phyloP scores from a whole-genome alignment of 2,888 invertebrate species.

The Abrostola tripartita region DNA sequence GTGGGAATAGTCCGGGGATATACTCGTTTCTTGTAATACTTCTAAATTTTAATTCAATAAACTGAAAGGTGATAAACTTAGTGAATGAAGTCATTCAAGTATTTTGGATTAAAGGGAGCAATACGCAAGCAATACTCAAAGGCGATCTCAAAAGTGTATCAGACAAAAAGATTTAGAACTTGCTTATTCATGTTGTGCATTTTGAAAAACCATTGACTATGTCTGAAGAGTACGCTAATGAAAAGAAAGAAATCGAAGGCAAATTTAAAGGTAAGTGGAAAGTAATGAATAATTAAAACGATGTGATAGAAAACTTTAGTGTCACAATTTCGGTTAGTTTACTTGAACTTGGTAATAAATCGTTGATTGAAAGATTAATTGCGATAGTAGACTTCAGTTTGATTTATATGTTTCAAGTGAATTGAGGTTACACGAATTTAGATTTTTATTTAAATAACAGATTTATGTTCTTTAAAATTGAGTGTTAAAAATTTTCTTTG shows the following conservation, averaged over 20 bases:
- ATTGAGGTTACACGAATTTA: too few species aligned
- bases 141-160: background rate
- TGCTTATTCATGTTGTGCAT: background rate
- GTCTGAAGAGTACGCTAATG: constrained; percentile 18
- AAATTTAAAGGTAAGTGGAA: constrained; percentile 41
- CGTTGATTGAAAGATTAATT: constrained; percentile 16
- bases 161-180: background rate
- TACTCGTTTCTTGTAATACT: background rate
- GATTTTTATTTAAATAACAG: too few species aligned
- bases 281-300: constrained; percentile 11
- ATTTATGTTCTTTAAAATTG: too few species aligned
- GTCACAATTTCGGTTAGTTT: constrained; percentile 1
- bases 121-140: background rate
- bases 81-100: constrained; percentile 3
- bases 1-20: too few species aligned
- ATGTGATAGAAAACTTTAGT: constrained; percentile 25
- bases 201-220: constrained; percentile 15
- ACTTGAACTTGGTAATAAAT: constrained; percentile 8
- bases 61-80: background rate
- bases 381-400: background rate
- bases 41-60: background rate
- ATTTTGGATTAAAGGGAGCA: background rate
- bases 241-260: constrained; percentile 11
- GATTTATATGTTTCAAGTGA: too few species aligned
- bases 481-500: too few species aligned